Evolutionary conservation across 2,797 vertebrate species (phyloP).

Genomic region (Enteromius thamalakanensis): DNA sequence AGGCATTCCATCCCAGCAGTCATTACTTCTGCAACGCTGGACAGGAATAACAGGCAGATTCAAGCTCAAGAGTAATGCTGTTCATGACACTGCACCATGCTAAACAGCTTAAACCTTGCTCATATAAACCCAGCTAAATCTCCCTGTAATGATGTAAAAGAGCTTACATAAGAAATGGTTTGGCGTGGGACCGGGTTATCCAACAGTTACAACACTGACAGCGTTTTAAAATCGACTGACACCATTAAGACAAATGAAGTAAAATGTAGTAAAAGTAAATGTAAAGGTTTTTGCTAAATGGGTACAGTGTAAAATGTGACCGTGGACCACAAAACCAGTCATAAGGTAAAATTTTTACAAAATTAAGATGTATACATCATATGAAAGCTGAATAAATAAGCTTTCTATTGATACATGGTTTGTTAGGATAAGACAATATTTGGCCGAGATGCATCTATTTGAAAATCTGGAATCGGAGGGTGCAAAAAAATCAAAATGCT

Average conservation of each 20-base stretch:
- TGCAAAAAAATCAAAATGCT: too few relatives aligned
- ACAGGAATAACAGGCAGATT: conserved; percentile 51
- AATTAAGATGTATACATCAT: too few relatives aligned
- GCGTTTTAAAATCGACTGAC: conserved; percentile 1
- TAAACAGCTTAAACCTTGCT: conserved; percentile 44
- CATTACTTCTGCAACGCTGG: conserved; percentile 53
- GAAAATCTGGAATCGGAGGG: too few relatives aligned
- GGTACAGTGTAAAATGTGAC: neutral
- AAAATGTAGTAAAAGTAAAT: neutral
- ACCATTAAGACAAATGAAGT: neutral
- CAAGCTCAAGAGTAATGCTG: conserved; percentile 27
- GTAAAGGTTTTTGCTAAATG: neutral
- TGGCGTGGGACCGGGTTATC: conserved; percentile 5
- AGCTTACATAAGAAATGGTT: conserved; percentile 41
- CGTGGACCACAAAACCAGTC: too few relatives aligned
- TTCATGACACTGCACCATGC: conserved; percentile 10
- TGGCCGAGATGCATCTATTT: too few relatives aligned
- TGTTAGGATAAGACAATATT: too few relatives aligned
- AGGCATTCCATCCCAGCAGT: conserved; percentile 52
- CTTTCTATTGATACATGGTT: too few relatives aligned
- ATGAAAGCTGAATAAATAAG: too few relatives aligned
- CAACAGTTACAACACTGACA: conserved; percentile 16
- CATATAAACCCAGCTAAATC: conserved; percentile 31
- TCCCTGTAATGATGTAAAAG: conserved; percentile 37
- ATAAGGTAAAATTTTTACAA: too few relatives aligned